These are phyloP conservation scores for Sarcoramphus papa DNA, from an alignment of 2,797 vertebrate genomes.

Conservation along the genomic window DNA sequence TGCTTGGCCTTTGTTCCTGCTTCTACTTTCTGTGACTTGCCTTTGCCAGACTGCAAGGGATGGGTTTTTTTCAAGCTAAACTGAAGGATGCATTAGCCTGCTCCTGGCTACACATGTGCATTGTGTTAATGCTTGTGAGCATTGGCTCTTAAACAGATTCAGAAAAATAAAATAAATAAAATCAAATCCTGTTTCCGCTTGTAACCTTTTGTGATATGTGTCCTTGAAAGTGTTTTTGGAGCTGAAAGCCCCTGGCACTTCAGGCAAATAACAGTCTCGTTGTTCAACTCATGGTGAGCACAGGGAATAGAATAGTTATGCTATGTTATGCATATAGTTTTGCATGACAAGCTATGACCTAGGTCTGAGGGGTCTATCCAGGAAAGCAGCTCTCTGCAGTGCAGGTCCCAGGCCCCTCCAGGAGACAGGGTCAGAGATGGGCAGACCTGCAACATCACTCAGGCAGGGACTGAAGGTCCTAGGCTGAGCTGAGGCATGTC, in stretches of 20 bases:
- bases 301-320: neutral
- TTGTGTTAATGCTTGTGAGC: neutral
- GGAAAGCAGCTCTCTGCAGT: neutral
- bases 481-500: neutral
- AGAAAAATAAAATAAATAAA: neutral
- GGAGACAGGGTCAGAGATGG: neutral
- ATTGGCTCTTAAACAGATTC: neutral
- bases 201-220: neutral
- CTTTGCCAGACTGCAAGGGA: neutral
- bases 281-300: neutral
- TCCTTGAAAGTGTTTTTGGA: neutral
- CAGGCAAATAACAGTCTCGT: neutral
- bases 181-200: neutral
- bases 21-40: neutral
- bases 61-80: neutral
- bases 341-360: neutral
- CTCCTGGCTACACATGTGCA: neutral
- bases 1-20: neutral
- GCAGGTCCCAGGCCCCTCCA: no score
- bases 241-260: neutral
- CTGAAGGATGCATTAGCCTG: neutral
- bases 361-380: neutral
- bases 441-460: neutral
- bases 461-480: neutral
- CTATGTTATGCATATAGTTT: neutral